Conservation (phyloP, 2,888 invertebrate genomes). For the Nomada ferruginata region DNA sequence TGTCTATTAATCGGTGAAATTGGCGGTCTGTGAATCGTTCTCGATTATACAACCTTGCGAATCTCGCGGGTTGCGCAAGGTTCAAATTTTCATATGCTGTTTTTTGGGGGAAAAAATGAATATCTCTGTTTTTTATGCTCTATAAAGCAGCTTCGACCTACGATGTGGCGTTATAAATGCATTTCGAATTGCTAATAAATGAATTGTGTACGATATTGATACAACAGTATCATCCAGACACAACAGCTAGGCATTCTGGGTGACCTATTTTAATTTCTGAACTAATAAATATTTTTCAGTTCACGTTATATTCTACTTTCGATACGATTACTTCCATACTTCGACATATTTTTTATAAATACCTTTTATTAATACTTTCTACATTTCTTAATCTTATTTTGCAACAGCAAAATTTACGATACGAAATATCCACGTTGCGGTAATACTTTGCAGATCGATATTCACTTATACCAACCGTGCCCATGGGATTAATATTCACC, state of each 20-base stretch:
- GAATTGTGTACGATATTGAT: not conserved
- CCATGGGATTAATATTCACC: not conserved
- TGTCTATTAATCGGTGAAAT: not conserved
- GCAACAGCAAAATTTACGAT: too few species aligned
- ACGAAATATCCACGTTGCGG: too few species aligned
- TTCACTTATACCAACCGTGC: too few species aligned
- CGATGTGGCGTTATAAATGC: not conserved
- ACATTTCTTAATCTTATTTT: not conserved
- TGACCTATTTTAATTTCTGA: not conserved
- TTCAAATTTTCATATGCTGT: not conserved
- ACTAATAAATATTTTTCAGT: not conserved
- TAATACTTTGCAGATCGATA: too few species aligned
- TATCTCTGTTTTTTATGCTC: too few species aligned
- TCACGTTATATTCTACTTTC: too few species aligned
- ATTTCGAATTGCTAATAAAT: conserved; percentile 4
- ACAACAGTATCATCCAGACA: not conserved
- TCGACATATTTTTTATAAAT: too few species aligned
- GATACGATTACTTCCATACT: too few species aligned
- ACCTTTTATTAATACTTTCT: not conserved
- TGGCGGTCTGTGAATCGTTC: not conserved
- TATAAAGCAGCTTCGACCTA: not conserved
- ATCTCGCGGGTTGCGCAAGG: not conserved
- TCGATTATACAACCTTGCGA: not conserved
- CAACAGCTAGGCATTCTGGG: not conserved
- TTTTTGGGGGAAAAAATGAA: not conserved